These are phyloP conservation scores for Periparus ater DNA, from an alignment of 2,797 vertebrate genomes.

Conservation along the genomic window DNA sequence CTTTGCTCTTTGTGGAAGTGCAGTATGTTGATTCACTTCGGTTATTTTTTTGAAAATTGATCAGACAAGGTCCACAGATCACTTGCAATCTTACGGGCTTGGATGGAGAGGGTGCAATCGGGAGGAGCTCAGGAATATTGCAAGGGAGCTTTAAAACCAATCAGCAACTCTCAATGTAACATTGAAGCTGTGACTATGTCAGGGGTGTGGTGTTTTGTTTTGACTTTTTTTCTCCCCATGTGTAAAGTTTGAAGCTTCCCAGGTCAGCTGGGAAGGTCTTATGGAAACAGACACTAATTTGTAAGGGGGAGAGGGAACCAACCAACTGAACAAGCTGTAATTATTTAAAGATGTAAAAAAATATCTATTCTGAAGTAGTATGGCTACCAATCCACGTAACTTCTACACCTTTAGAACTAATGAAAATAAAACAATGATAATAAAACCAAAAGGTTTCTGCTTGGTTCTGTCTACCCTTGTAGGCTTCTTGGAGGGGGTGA, in stretches of 20 bases:
- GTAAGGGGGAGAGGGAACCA: constrained; percentile 25
- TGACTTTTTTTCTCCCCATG: not conserved
- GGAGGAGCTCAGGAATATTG: not conserved
- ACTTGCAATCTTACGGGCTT: not conserved
- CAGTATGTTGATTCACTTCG: not conserved
- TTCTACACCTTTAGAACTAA: constrained; percentile 69
- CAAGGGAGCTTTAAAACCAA: not conserved
- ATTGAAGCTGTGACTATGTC: constrained; percentile 39
- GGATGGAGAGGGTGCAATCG: not conserved
- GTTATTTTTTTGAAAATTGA: not conserved
- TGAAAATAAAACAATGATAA: constrained; percentile 65
- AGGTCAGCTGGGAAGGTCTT: not conserved
- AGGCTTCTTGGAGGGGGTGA: not conserved
- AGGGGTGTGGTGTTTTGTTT: not conserved
- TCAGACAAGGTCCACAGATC: not conserved
- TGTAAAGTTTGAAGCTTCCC: not conserved
- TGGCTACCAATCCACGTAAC: constrained; percentile 58
- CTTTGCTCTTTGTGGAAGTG: not conserved
- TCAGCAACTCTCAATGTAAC: not conserved
- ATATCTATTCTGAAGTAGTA: constrained; percentile 61
- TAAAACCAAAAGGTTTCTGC: constrained; percentile 13
- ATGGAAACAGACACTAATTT: not conserved
- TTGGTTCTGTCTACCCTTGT: not conserved
- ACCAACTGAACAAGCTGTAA: constrained; percentile 70
- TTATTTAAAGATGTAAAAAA: constrained; percentile 71